Evolutionary conservation across 37 sponge, comb jelly and placozoan species (phyloP).

Genomic region (Diacarnus erythraeanus): DNA sequence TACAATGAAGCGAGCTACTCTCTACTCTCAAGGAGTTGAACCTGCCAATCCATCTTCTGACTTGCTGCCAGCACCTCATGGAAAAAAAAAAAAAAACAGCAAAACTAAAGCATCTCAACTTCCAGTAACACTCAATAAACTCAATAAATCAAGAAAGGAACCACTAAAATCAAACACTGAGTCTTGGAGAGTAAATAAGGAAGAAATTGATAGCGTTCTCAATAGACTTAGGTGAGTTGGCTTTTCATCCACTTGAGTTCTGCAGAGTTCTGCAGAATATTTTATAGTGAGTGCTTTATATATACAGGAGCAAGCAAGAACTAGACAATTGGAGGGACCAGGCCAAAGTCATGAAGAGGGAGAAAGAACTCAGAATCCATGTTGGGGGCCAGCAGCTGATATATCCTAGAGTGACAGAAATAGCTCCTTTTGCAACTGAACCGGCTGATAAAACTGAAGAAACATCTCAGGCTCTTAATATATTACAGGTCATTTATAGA

Average conservation of each 20-base stretch:
- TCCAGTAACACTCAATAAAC: too few relatives aligned
- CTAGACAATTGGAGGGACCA: conserved; percentile 64
- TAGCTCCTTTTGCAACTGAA: conserved; percentile 43
- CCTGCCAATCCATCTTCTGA: too few relatives aligned
- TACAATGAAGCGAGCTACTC: conserved; percentile 15
- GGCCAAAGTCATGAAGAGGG: conserved; percentile 32
- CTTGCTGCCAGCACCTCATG: background rate
- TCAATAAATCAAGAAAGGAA: too few relatives aligned
- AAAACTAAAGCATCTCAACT: background rate
- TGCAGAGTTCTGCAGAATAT: too few relatives aligned
- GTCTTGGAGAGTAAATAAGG: background rate
- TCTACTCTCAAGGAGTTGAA: background rate
- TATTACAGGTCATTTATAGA: too few relatives aligned
- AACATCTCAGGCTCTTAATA: too few relatives aligned
- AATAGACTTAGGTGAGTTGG: background rate
- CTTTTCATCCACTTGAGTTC: too few relatives aligned
- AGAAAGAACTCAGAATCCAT: conserved; percentile 12
- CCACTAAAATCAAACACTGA: too few relatives aligned
- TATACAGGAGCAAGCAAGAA: conserved; percentile 40
- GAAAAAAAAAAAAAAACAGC: background rate
- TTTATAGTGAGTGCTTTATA: background rate
- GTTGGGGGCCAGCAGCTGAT: background rate
- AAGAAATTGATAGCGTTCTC: background rate
- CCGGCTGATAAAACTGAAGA: too few relatives aligned
- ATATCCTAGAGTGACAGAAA: conserved; percentile 1